Base-by-base conservation (phyloP, 2,888 invertebrate genomes). In the Strigamia transsilvanica region DNA sequence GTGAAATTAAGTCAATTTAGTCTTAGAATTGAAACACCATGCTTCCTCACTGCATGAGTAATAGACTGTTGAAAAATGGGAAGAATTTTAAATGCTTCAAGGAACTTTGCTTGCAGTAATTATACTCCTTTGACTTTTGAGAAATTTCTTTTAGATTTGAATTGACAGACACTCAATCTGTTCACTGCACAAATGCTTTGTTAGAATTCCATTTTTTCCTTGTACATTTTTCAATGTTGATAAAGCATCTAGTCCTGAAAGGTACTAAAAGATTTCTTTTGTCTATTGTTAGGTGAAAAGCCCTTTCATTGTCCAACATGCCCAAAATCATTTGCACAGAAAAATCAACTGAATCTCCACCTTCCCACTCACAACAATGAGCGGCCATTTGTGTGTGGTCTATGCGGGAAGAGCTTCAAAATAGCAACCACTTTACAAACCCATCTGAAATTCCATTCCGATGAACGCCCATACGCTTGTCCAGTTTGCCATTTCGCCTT, bases 291-390 rank as follows among this genome's bases (percentile, higher is more conserved):
- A 56, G 56, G 82, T 23, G 79, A 82, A 32, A 83, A 82, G 32
- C 82, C 83, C 6, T 80, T 77, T 56, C 13, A 34, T n/a, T 83
- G 83, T 61, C 34, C 32, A n/a, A 23, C 38, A 21, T 83, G 83
- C 23, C 56, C 61, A 23, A 83, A 83, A 61, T 61, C 73, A 21
- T 83, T 83, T 38, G 73, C 85, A 2, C 85, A 85, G 79, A 82
- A 83, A 32, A 82, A 81, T 80, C 86, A 85, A 73, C 84, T 87
- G 51, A 86, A 85, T 82, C 85, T 87, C 7, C 87, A 87, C 82
- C 85, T 85, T 80, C 85, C 86, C 41, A 84, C 86, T 7, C 87
- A 87, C 82, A 87, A 86, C 27, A 86, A 86, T 41, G 87, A 87
- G 82, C 82, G 85, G 46, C 86, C 84, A 3, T 84, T 83, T 73